phyloP scores from a whole-genome alignment of 2,888 invertebrate genomes.

The Cerastis rubricosa region DNA sequence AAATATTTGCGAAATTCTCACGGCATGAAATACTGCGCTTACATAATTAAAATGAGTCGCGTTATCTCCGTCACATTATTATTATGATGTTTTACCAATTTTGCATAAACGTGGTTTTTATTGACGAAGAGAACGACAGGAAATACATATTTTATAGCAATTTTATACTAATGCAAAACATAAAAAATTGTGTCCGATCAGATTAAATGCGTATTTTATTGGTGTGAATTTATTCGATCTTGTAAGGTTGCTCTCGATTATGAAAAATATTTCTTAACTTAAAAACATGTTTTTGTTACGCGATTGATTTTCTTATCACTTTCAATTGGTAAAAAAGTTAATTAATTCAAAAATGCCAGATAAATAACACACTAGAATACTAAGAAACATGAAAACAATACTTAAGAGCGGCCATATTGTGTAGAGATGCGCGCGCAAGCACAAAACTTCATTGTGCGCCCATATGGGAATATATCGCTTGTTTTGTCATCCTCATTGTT shows the following conservation, averaged over 20 bases:
- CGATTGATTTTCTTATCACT: conserved; percentile 8
- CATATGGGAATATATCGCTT: conserved; percentile 89
- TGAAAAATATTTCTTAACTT: conserved; percentile 21
- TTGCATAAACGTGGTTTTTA: conserved; percentile 64
- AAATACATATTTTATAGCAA: conserved; percentile 63
- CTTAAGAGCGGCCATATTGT: conserved; percentile 76
- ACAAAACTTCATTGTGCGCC: conserved; percentile 87
- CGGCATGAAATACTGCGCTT: conserved; percentile 63
- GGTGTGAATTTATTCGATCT: conserved; percentile 43
- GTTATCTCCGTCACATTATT: conserved; percentile 37
- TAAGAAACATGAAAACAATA: conserved; percentile 80
- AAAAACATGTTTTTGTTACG: not conserved
- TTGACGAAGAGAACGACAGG: conserved; percentile 54
- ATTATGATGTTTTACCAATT: conserved; percentile 48
- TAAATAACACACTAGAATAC: conserved; percentile 61
- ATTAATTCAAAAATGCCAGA: conserved; percentile 58
- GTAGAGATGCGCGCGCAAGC: conserved; percentile 73
- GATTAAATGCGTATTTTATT: conserved; percentile 43
- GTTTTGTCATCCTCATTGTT: conserved; percentile 89
- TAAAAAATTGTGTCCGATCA: conserved; percentile 47
- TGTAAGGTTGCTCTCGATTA: conserved; percentile 28
- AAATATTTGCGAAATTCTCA: conserved; percentile 86
- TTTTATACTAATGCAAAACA: conserved; percentile 59
- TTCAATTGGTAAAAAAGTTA: conserved; percentile 50
- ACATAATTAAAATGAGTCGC: conserved; percentile 60